phyloP scores from a whole-genome alignment of 2,113 vertebrate genomes.

The Acinonyx jubatus region DNA sequence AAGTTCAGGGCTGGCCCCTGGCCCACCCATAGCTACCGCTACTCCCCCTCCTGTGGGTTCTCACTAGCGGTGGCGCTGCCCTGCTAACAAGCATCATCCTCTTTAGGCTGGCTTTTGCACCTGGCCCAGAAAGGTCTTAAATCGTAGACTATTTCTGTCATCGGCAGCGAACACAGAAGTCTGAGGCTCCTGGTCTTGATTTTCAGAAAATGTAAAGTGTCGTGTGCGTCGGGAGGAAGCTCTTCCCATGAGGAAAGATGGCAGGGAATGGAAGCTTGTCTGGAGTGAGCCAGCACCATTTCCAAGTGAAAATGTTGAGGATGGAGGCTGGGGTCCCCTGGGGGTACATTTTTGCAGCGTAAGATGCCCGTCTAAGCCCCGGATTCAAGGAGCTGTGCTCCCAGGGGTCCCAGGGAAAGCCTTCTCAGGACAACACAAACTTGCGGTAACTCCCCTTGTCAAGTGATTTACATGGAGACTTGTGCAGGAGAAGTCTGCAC shows the following conservation, averaged over 20 bases:
- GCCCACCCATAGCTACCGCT: neutral
- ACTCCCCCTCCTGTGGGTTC: neutral
- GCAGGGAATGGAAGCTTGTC: neutral
- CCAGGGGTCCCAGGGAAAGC: neutral
- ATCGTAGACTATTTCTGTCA: neutral
- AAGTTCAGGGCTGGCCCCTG: neutral
- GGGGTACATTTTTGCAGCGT: neutral
- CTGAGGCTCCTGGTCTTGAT: neutral
- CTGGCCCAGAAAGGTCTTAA: neutral
- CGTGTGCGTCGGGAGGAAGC: neutral
- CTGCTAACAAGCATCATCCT: neutral
- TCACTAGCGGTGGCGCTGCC: neutral
- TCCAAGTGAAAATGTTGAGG: neutral
- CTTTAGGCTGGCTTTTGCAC: neutral
- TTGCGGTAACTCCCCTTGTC: too few relatives aligned
- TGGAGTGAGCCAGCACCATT: neutral
- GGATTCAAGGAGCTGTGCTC: neutral
- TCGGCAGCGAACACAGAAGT: neutral
- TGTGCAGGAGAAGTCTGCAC: accelerated
- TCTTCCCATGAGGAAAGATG: neutral
- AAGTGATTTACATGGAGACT: neutral
- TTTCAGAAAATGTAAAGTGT: neutral
- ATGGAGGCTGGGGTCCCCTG: neutral
- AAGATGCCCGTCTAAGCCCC: neutral
- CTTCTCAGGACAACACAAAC: neutral